These are phyloP conservation scores for Taeniopygia guttata DNA, from an alignment of 2,797 vertebrate genomes.

Conservation along the genomic window DNA sequence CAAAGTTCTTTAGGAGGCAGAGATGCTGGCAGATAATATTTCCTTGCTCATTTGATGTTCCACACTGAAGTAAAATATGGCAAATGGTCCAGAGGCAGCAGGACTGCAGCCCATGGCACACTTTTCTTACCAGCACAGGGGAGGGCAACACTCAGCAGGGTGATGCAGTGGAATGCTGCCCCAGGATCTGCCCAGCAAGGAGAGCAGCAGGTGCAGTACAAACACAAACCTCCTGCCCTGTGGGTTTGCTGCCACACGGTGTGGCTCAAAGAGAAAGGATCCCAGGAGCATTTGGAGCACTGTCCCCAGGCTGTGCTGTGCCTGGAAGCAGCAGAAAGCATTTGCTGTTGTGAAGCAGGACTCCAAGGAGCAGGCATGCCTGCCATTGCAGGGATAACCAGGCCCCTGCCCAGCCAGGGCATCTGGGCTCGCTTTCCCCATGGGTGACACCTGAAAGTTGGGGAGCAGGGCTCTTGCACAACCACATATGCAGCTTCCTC, in stretches of 20 bases:
- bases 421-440: background rate
- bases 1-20: background rate
- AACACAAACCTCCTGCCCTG: background rate
- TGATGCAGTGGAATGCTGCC: background rate
- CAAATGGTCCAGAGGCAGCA: background rate
- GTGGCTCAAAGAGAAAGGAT: background rate
- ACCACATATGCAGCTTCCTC: background rate
- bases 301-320: fast-evolving
- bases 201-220: background rate
- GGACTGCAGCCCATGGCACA: background rate
- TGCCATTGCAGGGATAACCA: background rate
- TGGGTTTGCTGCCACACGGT: background rate
- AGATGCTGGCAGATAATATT: background rate
- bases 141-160: background rate
- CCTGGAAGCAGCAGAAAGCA: background rate
- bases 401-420: background rate
- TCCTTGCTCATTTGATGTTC: background rate
- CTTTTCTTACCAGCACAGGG: background rate
- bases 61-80: background rate
- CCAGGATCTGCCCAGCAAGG: background rate
- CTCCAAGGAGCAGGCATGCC: background rate
- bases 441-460: no score
- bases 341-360: background rate
- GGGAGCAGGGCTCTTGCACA: background rate
- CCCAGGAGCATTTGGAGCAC: background rate